Percentiles rank a stretch among this genome's conserved stretches.
Evolutionary conservation across 2,113 vertebrate genomes (phyloP).

Genomic region (Climacteris rufus): DNA sequence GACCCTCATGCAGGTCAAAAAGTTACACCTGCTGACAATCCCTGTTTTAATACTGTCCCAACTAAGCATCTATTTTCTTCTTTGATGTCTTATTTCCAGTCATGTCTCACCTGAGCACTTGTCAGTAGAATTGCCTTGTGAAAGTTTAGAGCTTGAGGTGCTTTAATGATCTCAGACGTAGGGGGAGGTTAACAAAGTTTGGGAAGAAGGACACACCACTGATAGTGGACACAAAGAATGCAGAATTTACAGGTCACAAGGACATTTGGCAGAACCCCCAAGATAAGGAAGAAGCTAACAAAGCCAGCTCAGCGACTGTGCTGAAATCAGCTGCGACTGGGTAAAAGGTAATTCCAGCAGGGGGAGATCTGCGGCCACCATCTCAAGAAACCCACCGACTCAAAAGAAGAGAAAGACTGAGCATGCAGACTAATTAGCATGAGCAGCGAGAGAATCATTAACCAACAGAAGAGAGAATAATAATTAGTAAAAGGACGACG

Average conservation of each 20-base stretch:
- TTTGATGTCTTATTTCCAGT: background rate
- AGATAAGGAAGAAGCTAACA: background rate
- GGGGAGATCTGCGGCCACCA: accelerated
- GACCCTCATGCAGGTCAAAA: background rate
- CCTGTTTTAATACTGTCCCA: background rate
- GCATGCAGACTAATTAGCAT: background rate
- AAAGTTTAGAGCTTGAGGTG: background rate
- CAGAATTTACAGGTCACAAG: background rate
- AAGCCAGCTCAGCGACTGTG: background rate
- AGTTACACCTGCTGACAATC: background rate
- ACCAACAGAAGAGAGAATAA: background rate
- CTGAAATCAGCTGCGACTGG: background rate
- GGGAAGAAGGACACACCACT: background rate
- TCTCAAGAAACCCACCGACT: background rate
- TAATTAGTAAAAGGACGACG: background rate
- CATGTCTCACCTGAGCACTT: background rate
- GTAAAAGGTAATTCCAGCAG: background rate
- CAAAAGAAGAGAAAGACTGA: background rate
- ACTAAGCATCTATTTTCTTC: background rate
- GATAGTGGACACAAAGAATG: background rate
- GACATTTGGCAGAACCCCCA: background rate
- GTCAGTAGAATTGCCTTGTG: background rate
- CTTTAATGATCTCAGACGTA: background rate
- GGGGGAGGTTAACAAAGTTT: background rate
- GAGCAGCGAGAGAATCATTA: background rate